Evolutionary conservation across 2,888 invertebrate species (phyloP).

Genomic region (Trichopoda pennipes): DNA sequence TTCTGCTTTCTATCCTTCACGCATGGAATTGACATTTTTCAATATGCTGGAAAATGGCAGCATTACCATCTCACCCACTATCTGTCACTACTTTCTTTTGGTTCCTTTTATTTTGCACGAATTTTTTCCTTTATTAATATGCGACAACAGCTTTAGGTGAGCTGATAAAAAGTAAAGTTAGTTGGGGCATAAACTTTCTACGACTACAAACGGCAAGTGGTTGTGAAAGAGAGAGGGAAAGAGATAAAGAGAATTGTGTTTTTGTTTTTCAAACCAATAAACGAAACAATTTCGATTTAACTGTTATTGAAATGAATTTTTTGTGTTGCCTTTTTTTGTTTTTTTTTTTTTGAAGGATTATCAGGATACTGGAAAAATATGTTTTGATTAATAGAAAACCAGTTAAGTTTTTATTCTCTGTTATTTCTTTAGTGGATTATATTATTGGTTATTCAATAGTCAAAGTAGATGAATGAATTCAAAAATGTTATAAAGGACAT

Average conservation of each 20-base stretch:
- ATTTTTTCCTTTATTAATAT: conserved; percentile 1
- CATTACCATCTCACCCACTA: neutral
- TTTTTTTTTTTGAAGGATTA: conserved; percentile 54
- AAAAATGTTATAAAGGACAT: conserved; percentile 28
- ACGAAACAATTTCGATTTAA: conserved; percentile 64
- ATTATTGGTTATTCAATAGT: conserved; percentile 46
- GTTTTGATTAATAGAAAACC: conserved; percentile 55
- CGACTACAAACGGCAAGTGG: conserved; percentile 9
- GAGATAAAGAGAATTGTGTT: no score
- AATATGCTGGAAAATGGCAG: conserved; percentile 45
- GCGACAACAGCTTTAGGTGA: neutral
- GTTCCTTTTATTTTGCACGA: conserved; percentile 10
- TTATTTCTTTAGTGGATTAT: conserved; percentile 12
- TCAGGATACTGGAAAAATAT: conserved; percentile 55
- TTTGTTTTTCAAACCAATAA: conserved; percentile 47
- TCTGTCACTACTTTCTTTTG: neutral
- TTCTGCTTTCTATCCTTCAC: no score
- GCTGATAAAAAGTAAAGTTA: neutral
- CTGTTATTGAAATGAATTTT: conserved; percentile 61
- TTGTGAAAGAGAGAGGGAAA: conserved; percentile 12
- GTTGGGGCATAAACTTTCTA: conserved; percentile 9
- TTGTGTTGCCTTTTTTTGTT: conserved; percentile 35
- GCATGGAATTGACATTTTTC: conserved; percentile 43
- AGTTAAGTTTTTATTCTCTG: conserved; percentile 2
- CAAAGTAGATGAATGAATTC: conserved; percentile 13